Evolutionary conservation across 1,140 invertebrate species (phyloP).

Genomic region (Brachionus rotundiformis): DNA sequence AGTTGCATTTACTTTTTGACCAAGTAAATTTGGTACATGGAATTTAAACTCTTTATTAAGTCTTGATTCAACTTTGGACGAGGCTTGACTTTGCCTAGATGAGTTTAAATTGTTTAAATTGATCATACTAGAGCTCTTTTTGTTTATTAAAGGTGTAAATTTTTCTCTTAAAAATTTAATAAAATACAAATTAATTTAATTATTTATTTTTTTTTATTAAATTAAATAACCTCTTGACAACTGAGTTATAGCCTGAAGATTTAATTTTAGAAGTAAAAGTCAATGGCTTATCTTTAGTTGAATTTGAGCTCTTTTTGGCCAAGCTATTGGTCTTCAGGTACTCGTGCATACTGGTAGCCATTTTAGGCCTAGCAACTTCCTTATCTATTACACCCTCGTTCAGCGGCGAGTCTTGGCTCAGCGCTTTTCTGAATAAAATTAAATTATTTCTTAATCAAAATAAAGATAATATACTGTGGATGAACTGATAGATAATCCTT

Average conservation of each 20-base stretch:
- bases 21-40: constrained; percentile 55
- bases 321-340: constrained; percentile 45
- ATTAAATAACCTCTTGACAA: constrained; percentile 55
- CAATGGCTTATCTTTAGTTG: constrained; percentile 57
- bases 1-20: constrained; percentile 8
- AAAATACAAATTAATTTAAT: too few species aligned
- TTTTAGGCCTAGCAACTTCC: background rate
- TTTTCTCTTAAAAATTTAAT: too few species aligned
- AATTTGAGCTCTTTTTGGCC: constrained; percentile 53
- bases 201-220: background rate
- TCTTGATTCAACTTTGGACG: constrained; percentile 53
- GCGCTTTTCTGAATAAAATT: background rate
- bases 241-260: constrained; percentile 61
- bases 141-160: constrained; percentile 53
- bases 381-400: background rate
- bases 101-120: constrained; percentile 22
- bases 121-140: constrained; percentile 56
- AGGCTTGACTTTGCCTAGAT: background rate
- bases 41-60: constrained; percentile 56
- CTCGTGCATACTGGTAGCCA: constrained; percentile 22
- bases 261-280: constrained; percentile 60
- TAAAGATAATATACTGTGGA: background rate
- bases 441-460: background rate
- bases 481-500: background rate
- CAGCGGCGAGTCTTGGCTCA: background rate